Conservation (phyloP, 2,888 invertebrate species). For the Drosophila anomalipes region DNA sequence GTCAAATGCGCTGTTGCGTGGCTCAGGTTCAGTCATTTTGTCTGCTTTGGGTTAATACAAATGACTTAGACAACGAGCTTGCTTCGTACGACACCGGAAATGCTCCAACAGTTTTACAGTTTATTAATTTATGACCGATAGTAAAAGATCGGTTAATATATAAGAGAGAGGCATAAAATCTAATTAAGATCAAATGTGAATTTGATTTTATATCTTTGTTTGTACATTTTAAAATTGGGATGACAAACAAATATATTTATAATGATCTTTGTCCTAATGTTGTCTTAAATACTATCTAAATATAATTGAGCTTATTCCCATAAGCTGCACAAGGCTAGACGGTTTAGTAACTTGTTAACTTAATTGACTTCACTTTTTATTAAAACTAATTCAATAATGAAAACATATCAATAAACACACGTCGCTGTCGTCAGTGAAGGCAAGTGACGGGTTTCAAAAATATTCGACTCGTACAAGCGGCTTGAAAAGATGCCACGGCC, state of each 20-base stretch:
- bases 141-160: constrained; percentile 31
- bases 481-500: constrained; percentile 47
- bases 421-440: constrained; percentile 48
- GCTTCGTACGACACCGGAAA: constrained; percentile 54
- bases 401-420: constrained; percentile 80
- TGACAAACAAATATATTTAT: background rate
- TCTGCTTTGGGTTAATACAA: constrained; percentile 24
- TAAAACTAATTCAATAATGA: constrained; percentile 79
- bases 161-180: constrained; percentile 17
- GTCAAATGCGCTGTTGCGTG: constrained; percentile 61
- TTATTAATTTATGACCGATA: constrained; percentile 65
- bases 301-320: constrained; percentile 56
- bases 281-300: constrained; percentile 16
- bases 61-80: constrained; percentile 57
- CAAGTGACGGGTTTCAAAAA: constrained; percentile 73
- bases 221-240: constrained; percentile 8
- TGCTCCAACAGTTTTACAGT: constrained; percentile 65
- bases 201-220: constrained; percentile 2
- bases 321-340: constrained; percentile 18
- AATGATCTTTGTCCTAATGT: constrained; percentile 11
- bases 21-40: constrained; percentile 41
- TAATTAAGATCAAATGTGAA: constrained; percentile 36
- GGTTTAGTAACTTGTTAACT: constrained; percentile 57
- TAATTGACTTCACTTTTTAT: constrained; percentile 71
- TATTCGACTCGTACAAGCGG: constrained; percentile 45